Percentiles rank a stretch among this genome's conserved stretches.
Evolutionary conservation across 2,888 invertebrate genomes (phyloP).

Genomic region (Sarcophaga caerulescens): DNA sequence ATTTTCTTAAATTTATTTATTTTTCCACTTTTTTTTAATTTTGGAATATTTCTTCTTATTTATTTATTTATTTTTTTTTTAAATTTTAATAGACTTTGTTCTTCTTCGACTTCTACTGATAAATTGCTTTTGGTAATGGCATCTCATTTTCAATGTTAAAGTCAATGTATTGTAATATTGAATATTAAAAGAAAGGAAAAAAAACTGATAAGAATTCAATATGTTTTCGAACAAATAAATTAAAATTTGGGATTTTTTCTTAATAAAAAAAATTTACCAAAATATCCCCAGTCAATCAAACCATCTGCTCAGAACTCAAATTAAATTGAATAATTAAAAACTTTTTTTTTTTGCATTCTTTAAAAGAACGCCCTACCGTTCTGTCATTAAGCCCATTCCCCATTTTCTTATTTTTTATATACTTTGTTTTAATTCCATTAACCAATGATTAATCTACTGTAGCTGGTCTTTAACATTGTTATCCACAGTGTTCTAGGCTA

Average conservation of each 20-base stretch:
- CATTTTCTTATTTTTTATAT: no score
- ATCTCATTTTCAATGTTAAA: constrained; percentile 40
- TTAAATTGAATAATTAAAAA: background rate
- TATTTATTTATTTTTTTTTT: background rate
- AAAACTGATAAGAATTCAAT: constrained; percentile 35
- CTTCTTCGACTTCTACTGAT: constrained; percentile 34
- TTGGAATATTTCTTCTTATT: background rate
- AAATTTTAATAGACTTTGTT: background rate
- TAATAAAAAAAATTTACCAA: no score
- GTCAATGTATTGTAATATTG: constrained; percentile 25
- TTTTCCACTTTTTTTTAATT: background rate
- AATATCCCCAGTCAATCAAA: no score
- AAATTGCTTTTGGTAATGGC: constrained; percentile 17
- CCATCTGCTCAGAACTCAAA: background rate
- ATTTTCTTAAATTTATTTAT: background rate
- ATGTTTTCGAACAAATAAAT: background rate
- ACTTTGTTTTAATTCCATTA: no score
- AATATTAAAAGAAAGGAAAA: background rate
- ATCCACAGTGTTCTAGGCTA: no score
- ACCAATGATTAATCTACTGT: no score
- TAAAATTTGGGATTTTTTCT: no score
- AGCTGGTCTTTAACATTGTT: no score
- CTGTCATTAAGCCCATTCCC: no score
- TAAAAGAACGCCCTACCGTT: no score
- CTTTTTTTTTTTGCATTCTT: no score